Conservation (phyloP, 2,888 invertebrate genomes). For the Stictocephala bisonia region DNA sequence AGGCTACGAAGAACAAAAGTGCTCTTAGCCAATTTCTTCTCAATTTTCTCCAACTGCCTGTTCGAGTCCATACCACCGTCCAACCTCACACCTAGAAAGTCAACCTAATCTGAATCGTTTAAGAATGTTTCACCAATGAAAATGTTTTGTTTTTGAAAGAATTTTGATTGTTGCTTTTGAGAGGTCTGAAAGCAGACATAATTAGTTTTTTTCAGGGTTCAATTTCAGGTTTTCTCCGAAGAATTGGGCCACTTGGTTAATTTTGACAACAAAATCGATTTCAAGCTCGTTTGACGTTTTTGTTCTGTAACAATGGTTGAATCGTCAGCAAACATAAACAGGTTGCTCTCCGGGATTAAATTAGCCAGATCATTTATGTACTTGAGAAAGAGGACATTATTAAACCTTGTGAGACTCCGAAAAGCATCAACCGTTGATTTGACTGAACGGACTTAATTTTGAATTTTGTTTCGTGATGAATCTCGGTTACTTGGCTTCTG, state of each 20-base stretch:
- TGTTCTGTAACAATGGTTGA: background rate
- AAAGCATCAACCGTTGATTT: background rate
- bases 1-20: background rate
- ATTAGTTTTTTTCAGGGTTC: too few relatives aligned
- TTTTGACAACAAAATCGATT: background rate
- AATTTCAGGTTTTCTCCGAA: background rate
- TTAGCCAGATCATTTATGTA: background rate
- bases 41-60: background rate
- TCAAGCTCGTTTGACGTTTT: background rate
- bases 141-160: background rate
- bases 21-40: background rate
- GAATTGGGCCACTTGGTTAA: background rate
- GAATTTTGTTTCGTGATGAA: conserved; percentile 1
- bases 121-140: background rate
- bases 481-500: background rate
- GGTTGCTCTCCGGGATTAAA: background rate
- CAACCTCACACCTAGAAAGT: too few relatives aligned
- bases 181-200: background rate
- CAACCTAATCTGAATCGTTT: background rate
- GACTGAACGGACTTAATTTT: conserved; percentile 5
- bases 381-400: background rate
- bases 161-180: background rate
- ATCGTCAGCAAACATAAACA: conserved; percentile 16
- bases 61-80: background rate
- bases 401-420: background rate